Evolutionary conservation across 2,797 vertebrate species (phyloP).

Genomic region (Eulemur albifrons): DNA sequence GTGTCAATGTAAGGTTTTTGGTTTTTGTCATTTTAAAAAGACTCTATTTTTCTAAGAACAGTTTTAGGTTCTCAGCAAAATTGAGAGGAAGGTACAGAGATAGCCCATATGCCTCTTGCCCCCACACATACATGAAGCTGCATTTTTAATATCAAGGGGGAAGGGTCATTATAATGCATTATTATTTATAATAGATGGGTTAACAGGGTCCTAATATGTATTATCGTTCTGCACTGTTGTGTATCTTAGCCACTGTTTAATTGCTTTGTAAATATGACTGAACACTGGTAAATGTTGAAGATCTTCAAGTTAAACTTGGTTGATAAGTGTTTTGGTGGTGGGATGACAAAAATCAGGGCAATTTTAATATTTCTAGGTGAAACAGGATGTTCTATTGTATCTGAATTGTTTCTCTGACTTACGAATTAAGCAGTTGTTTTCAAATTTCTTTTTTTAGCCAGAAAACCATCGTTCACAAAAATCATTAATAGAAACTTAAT

Average conservation of each 20-base stretch:
- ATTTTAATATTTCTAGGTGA: neutral
- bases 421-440: neutral
- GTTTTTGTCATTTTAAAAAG: neutral
- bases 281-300: neutral
- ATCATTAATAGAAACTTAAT: neutral
- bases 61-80: neutral
- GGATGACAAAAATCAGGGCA: neutral
- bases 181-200: neutral
- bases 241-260: neutral
- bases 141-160: neutral
- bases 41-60: neutral
- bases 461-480: neutral
- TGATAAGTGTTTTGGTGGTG: neutral
- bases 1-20: neutral
- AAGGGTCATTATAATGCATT: neutral
- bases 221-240: neutral
- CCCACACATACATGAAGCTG: neutral
- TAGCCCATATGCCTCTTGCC: neutral
- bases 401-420: neutral
- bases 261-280: conserved; percentile 16
- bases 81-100: neutral
- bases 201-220: neutral
- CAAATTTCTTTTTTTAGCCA: neutral
- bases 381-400: neutral
- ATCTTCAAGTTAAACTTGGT: neutral